phyloP scores from a whole-genome alignment of 2,797 vertebrate species.

The Mormyrops attenuatus region DNA sequence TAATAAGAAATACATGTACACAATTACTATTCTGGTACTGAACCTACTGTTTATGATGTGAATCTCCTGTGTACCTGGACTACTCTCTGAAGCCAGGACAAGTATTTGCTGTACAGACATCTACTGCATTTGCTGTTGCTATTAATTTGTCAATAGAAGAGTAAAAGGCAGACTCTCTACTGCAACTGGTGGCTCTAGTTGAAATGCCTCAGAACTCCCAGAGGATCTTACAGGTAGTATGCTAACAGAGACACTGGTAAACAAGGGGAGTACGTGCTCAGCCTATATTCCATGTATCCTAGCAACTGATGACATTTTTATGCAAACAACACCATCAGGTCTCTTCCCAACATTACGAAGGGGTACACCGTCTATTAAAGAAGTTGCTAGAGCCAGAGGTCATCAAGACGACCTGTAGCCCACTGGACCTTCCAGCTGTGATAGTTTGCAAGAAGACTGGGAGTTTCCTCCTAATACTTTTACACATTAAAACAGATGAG shows the following conservation, averaged over 20 bases:
- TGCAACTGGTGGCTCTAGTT: background rate
- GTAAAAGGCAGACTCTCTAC: background rate
- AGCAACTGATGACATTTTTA: slow-evolving; percentile 2
- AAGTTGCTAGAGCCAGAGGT: background rate
- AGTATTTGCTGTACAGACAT: background rate
- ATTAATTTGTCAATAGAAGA: background rate
- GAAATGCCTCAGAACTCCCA: background rate
- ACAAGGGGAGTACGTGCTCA: background rate
- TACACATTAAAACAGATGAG: background rate
- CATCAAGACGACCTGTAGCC: background rate
- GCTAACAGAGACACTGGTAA: background rate
- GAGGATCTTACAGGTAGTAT: background rate
- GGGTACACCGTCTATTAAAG: background rate
- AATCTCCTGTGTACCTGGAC: background rate
- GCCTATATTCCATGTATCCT: background rate
- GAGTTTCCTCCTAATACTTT: background rate
- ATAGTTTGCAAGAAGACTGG: background rate
- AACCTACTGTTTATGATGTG: background rate
- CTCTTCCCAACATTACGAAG: background rate
- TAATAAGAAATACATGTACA: background rate
- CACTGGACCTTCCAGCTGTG: background rate
- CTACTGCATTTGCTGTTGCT: background rate
- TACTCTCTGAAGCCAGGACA: background rate
- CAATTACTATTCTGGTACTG: background rate
- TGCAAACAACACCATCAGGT: background rate